These are phyloP conservation scores for Mimas tiliae DNA, from an alignment of 2,888 invertebrate genomes.

Conservation along the genomic window DNA sequence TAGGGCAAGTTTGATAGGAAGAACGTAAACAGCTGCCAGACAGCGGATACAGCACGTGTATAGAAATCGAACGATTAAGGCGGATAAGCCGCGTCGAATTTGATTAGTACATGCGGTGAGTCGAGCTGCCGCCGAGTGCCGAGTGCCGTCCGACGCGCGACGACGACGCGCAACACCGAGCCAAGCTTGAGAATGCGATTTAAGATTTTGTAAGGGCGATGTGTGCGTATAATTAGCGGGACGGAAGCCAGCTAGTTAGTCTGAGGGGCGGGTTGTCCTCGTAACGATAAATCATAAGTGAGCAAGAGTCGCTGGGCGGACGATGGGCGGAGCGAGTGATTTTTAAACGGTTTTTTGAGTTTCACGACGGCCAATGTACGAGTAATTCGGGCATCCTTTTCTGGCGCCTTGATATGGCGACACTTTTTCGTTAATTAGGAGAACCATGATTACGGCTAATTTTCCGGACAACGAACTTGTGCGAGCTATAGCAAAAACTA, in stretches of 20 bases:
- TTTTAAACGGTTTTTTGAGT: constrained; percentile 84
- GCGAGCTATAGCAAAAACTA: constrained; percentile 35
- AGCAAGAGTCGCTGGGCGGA: constrained; percentile 77
- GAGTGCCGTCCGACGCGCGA: constrained; percentile 37
- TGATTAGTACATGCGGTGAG: constrained; percentile 49
- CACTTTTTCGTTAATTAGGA: constrained; percentile 82
- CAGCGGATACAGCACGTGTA: constrained; percentile 52
- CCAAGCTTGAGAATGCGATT: constrained; percentile 66
- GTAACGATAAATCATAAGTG: constrained; percentile 83
- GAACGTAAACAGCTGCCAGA: constrained; percentile 29
- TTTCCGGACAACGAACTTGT: constrained; percentile 63
- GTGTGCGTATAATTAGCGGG: constrained; percentile 77
- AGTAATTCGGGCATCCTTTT: constrained; percentile 77
- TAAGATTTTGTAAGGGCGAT: constrained; percentile 71
- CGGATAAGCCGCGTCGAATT: constrained; percentile 63
- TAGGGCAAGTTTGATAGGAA: neutral
- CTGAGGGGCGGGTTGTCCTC: constrained; percentile 80
- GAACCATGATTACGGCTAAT: constrained; percentile 75
- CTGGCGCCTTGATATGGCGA: constrained; percentile 73
- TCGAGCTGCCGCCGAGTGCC: constrained; percentile 40
- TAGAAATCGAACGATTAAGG: constrained; percentile 59
- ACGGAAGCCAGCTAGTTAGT: constrained; percentile 79
- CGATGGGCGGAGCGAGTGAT: constrained; percentile 80
- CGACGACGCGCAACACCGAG: constrained; percentile 45
- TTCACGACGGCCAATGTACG: constrained; percentile 76